Conservation (phyloP, 2,113 vertebrate species). For the Syngnathus floridae region DNA sequence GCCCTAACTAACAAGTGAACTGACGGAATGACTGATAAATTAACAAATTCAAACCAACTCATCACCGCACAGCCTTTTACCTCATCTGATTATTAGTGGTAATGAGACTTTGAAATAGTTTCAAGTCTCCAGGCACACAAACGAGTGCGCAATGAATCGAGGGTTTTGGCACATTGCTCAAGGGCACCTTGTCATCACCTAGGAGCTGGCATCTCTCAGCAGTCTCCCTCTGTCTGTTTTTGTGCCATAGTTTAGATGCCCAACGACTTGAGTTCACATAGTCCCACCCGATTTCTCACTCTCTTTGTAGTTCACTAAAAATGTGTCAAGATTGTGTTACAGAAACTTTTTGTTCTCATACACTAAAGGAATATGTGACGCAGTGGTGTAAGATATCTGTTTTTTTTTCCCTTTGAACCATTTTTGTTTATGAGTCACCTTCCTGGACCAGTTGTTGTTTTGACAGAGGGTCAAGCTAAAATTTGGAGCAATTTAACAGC, state of each 20-base stretch:
- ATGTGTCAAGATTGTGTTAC: conserved; percentile 28
- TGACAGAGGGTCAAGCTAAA: conserved; percentile 27
- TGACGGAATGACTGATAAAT: background rate
- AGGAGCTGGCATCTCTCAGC: background rate
- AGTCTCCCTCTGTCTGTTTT: conserved; percentile 13
- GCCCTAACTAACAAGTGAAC: background rate
- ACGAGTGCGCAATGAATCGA: background rate
- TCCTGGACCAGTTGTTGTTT: conserved; percentile 15
- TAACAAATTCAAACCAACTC: background rate
- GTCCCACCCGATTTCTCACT: conserved; percentile 3
- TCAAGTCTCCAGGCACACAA: conserved; percentile 1
- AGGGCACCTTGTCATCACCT: background rate
- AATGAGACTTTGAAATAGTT: background rate
- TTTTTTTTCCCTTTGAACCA: conserved; percentile 16
- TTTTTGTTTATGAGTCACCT: background rate
- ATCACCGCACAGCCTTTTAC: background rate
- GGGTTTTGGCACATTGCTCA: background rate
- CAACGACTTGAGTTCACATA: conserved; percentile 12
- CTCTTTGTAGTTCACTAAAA: conserved; percentile 11
- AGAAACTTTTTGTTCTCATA: conserved; percentile 1
- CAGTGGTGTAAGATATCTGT: conserved; percentile 4
- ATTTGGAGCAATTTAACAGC: conserved; percentile 14
- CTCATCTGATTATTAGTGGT: background rate
- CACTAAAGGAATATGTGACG: conserved; percentile 6
- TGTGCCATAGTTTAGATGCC: conserved; percentile 11